Conservation (phyloP, 23 tunicate genomes). For the Halocynthia roretzi region DNA sequence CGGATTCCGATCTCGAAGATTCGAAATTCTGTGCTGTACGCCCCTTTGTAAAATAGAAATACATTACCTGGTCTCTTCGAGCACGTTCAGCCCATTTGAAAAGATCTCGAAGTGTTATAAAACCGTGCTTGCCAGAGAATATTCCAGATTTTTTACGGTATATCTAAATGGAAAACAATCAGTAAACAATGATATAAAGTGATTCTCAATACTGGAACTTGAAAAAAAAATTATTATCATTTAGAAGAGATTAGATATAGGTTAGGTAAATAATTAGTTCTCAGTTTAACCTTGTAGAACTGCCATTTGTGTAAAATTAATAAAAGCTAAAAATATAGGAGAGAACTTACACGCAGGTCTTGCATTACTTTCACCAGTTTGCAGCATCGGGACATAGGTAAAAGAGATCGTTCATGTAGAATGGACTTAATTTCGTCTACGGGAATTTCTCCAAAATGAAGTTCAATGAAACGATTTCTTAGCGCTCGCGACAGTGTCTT, state of each 20-base stretch:
- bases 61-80: slow-evolving; percentile 29
- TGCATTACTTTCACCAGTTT: slow-evolving; percentile 77
- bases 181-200: neutral
- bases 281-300: too few species aligned
- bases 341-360: slow-evolving; percentile 56
- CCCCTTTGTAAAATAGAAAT: too few species aligned
- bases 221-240: too few species aligned
- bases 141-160: slow-evolving; percentile 68
- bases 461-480: slow-evolving; percentile 79
- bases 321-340: neutral
- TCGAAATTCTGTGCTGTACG: too few species aligned
- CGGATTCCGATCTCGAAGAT: too few species aligned
- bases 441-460: slow-evolving; percentile 89
- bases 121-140: slow-evolving; percentile 87
- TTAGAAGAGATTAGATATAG: too few species aligned
- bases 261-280: too few species aligned
- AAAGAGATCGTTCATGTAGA: slow-evolving; percentile 54
- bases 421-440: slow-evolving; percentile 60
- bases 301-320: neutral
- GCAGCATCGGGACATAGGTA: slow-evolving; percentile 47
- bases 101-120: slow-evolving; percentile 83
- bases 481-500: slow-evolving; percentile 85
- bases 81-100: slow-evolving; percentile 96
- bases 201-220: too few species aligned
- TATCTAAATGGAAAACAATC: slow-evolving; percentile 10